These are phyloP conservation scores for Odontophorus gujanensis DNA, from an alignment of 2,113 vertebrate species.

Conservation along the genomic window DNA sequence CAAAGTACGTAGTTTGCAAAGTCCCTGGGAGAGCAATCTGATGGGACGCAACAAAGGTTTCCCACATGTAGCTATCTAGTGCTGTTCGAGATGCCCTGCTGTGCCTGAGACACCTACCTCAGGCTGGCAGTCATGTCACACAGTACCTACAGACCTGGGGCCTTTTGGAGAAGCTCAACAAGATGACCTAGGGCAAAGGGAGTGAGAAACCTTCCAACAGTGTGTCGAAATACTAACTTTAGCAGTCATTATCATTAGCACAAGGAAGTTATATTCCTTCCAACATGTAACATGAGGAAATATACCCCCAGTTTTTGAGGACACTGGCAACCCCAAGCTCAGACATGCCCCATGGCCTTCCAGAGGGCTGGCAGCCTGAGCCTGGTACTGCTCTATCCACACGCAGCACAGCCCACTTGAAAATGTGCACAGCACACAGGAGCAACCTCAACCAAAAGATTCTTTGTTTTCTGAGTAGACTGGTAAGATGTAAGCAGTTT, in stretches of 20 bases:
- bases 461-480: neutral
- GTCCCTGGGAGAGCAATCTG: rapidly evolving
- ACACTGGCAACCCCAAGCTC: neutral
- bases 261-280: neutral
- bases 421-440: neutral
- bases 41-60: neutral
- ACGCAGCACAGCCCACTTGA: neutral
- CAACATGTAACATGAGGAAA: neutral
- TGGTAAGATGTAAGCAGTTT: neutral
- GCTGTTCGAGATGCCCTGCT: neutral
- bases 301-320: neutral
- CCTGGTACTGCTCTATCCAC: neutral
- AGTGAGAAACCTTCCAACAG: neutral
- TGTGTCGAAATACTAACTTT: neutral
- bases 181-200: neutral
- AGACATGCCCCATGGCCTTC: rapidly evolving
- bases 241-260: neutral
- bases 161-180: neutral
- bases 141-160: neutral
- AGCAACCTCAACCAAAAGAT: neutral
- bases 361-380: neutral
- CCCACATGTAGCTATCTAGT: rapidly evolving
- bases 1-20: neutral
- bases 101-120: neutral
- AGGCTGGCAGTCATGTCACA: neutral